phyloP scores from a whole-genome alignment of 2,113 vertebrate genomes.

The Tragelaphus strepsiceros region DNA sequence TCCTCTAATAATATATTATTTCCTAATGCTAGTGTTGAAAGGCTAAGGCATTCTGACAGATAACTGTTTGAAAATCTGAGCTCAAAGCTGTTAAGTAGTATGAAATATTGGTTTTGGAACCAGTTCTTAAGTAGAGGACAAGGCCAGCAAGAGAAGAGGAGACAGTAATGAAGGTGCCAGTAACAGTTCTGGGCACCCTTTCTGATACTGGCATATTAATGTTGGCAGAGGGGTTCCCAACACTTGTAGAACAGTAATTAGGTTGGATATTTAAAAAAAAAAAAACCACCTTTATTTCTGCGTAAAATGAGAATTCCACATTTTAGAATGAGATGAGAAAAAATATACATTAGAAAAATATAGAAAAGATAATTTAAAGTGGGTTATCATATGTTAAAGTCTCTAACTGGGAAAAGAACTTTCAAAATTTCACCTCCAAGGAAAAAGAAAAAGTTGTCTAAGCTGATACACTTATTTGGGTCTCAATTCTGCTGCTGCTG shows the following conservation, averaged over 20 bases:
- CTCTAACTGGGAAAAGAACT: neutral
- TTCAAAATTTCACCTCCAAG: neutral
- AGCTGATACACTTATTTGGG: neutral
- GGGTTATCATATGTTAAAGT: neutral
- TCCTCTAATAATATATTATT: constrained; percentile 26
- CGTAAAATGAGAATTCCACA: neutral
- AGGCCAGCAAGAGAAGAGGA: neutral
- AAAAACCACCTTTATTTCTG: neutral
- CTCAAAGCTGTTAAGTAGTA: constrained; percentile 33
- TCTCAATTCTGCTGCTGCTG: neutral
- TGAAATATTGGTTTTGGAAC: constrained; percentile 13
- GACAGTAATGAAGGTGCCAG: neutral
- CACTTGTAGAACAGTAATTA: neutral
- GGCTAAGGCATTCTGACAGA: constrained; percentile 44
- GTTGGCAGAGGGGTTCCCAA: neutral
- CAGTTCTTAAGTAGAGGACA: neutral
- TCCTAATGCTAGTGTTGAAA: constrained; percentile 35
- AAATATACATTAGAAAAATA: neutral
- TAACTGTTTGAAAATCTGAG: constrained; percentile 23
- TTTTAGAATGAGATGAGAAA: neutral
- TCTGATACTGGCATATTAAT: neutral
- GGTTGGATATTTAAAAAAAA: neutral
- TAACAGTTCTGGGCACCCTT: neutral
- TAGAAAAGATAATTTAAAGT: constrained; percentile 17
- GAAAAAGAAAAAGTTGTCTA: neutral